Evolutionary conservation across 2,113 vertebrate genomes (phyloP), one percentile per base, ranked within the genome.

Genomic region (Austrofundulus limnaeus): DNA sequence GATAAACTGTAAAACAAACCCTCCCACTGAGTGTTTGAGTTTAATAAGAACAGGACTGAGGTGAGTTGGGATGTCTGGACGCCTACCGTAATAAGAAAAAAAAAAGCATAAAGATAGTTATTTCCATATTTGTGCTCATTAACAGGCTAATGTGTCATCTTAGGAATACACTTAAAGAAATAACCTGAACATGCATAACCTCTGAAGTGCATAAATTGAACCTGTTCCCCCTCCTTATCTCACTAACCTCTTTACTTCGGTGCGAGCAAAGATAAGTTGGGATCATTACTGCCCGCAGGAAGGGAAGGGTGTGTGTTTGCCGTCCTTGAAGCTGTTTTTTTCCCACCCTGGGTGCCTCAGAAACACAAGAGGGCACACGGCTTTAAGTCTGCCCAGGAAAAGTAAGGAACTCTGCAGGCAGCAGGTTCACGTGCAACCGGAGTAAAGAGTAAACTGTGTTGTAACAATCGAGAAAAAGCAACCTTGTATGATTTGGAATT

Each of bases 311-410:
- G 20, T 5, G 17, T 5, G 17, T 48, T n/a, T 49, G 50, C 9
- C 15, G n/a, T 58, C 60, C 61, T 59, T 63, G 19, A 63, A 55
- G 43, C 28, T 38, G 3, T 34, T 58, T 39, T 63, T 34, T 34
- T 34, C 31, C 28, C 5, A 12, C 13, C 54, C 20, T 20, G 1
- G 46, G 28, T 55, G 11, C 7, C 19, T 73, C 4, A 39, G 25
- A 54, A 51, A 46, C n/a, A 20, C 43, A 46, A 46, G n/a, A 46
- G 45, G 50, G 34, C 52, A 53, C 56, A 63, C 28, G 58, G 39
- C 41, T 47, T n/a, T 56, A 13, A 37, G 39, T 12, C 47, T 67
- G 39, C 39, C 12, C 19, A 39, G 55, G 45, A 55, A 37, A 62
- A 9, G 11, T 28, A 23, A 56, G 55, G 37, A 65, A 70, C 45